These are phyloP conservation scores for Keiferia lycopersicella DNA, from an alignment of 2,888 invertebrate species.

Conservation along the genomic window DNA sequence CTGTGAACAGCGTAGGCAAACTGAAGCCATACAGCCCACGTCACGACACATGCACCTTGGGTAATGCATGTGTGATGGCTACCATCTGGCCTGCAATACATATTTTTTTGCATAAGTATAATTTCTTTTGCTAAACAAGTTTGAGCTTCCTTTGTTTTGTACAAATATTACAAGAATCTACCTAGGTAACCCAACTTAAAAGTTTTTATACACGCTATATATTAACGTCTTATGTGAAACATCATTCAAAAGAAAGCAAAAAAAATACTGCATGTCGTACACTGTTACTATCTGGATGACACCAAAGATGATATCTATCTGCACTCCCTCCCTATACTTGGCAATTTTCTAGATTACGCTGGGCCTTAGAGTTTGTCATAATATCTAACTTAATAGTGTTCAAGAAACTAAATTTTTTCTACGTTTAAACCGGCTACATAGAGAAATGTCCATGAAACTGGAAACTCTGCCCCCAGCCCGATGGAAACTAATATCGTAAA, in stretches of 20 bases:
- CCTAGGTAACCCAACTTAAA: no score
- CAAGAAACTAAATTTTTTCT: no score
- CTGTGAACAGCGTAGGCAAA: slow-evolving; percentile 40
- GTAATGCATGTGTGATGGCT: slow-evolving; percentile 49
- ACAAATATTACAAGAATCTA: neutral
- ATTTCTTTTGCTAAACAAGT: neutral
- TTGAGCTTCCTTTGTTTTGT: neutral
- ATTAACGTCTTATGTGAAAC: neutral
- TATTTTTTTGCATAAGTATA: neutral
- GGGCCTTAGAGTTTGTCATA: no score
- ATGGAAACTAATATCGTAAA: no score
- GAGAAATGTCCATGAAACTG: no score
- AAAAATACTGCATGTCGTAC: neutral
- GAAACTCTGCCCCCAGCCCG: no score
- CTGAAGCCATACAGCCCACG: slow-evolving; percentile 50
- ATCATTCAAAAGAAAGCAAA: neutral
- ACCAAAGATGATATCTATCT: slow-evolving; percentile 1
- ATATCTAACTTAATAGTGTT: neutral
- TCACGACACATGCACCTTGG: slow-evolving; percentile 28
- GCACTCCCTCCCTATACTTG: neutral
- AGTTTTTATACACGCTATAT: no score
- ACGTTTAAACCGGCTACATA: no score
- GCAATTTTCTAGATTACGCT: slow-evolving; percentile 2
- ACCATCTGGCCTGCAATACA: slow-evolving; percentile 41
- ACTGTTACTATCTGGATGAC: neutral